These are phyloP conservation scores for Elachura formosa DNA, from an alignment of 2,113 vertebrate genomes.

Conservation along the genomic window DNA sequence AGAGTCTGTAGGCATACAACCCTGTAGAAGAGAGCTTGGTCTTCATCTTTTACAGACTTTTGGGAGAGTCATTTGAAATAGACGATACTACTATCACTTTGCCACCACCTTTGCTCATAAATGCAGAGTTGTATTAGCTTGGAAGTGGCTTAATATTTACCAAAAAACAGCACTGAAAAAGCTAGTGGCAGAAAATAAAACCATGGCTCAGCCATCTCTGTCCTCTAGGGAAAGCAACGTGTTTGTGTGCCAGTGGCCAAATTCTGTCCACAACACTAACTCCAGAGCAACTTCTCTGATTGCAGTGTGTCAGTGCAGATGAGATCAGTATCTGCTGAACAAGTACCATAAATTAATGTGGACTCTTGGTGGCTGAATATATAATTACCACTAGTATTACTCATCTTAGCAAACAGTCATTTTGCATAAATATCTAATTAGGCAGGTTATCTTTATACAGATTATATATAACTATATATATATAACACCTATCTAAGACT, in stretches of 20 bases:
- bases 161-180: neutral
- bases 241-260: neutral
- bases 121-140: neutral
- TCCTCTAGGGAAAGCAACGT: neutral
- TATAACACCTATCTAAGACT: conserved; percentile 55
- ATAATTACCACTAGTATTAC: conserved; percentile 62
- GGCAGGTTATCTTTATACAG: conserved; percentile 54
- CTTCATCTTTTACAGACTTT: neutral
- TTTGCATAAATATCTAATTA: conserved; percentile 73
- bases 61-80: neutral
- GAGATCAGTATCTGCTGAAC: neutral
- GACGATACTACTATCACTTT: neutral
- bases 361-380: conserved; percentile 63
- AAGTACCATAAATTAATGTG: conserved; percentile 57
- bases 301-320: neutral
- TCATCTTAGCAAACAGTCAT: conserved; percentile 69
- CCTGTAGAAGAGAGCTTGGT: neutral
- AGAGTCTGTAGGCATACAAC: neutral
- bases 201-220: neutral
- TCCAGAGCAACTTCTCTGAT: neutral
- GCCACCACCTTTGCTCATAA: neutral
- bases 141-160: neutral
- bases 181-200: neutral
- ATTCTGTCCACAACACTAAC: neutral
- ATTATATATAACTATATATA: neutral